Conservation (phyloP, 2,113 vertebrate genomes). For the Cololabis saira region DNA sequence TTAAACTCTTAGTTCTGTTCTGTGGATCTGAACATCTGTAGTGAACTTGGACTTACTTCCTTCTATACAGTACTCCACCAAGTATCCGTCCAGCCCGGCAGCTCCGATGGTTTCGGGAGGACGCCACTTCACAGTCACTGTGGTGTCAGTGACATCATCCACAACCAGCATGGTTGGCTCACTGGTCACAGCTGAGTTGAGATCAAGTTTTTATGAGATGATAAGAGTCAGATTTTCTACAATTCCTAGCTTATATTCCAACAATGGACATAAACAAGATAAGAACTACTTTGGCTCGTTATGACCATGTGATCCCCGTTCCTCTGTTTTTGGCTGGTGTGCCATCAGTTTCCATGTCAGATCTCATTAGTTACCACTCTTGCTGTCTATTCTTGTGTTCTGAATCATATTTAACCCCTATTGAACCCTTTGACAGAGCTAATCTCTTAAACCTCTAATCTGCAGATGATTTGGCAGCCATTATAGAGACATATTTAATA, state of each 20-base stretch:
- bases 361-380: constrained; percentile 54
- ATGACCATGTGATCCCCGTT: constrained; percentile 19
- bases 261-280: constrained; percentile 14
- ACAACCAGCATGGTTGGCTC: constrained; percentile 93
- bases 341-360: constrained; percentile 45
- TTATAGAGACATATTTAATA: constrained; percentile 79
- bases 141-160: constrained; percentile 90
- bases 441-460: constrained; percentile 78
- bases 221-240: background rate
- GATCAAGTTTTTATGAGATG: constrained; percentile 7
- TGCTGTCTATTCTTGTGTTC: constrained; percentile 73
- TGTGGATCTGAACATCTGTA: background rate
- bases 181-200: constrained; percentile 91
- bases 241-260: background rate
- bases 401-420: constrained; percentile 64
- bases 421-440: constrained; percentile 62
- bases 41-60: constrained; percentile 87
- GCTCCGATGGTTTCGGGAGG: constrained; percentile 97
- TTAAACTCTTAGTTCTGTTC: too few relatives aligned
- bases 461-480: constrained; percentile 74
- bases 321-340: constrained; percentile 43
- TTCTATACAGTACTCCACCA: constrained; percentile 96
- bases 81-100: constrained; percentile 94
- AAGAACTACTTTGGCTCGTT: constrained; percentile 39
- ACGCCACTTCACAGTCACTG: constrained; percentile 95